Base-by-base conservation (phyloP, 2,888 invertebrate species). In the Harpalus rufipes region DNA sequence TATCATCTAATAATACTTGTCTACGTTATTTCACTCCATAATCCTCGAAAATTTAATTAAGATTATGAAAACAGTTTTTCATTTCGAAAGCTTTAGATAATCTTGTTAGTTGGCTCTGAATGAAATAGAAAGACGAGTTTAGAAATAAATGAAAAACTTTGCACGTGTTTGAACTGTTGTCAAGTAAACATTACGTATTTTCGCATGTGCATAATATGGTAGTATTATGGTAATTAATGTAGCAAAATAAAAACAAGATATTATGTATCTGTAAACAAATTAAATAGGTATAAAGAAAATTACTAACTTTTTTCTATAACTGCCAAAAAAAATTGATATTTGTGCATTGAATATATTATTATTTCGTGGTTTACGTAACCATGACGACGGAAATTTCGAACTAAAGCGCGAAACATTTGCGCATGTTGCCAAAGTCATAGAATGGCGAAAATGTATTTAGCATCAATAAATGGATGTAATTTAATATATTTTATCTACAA, bases 191-290 rank as follows among this genome's bases (percentile, higher is more conserved):
- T 7, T 32, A 32, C 14, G n/a, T 12, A 39, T 10, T 32, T 7
- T 32, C 14, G 25, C 7, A 10, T 7, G 25, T 39, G 39, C 12
- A 12, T 21, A 14, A 14, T n/a, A 32, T 39, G n/a, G 39, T 14
- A 12, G 14, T 68, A 63, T 21, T 63, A 68, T 68, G 68, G 8
- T 68, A 68, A 68, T 68, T 68, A 68, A 12, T 6, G 4, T 32
- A 21, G n/a, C 32, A 6, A 68, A 39, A 68, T 32, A 3, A 63
- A 6, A 63, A 12, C 12, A 63, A 63, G 21, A 18, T 63, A 63
- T 39, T 39, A 68, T 7, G 32, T 39, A 12, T 12, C 32, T 32
- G 68, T 68, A 32, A 68, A 68, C 39, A 68, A 14, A 68, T 32
- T 39, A 39, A 68, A n/a, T 12, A 68, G 14, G 12, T 21, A 51